Base-by-base conservation (phyloP, 2,888 invertebrate genomes). In the Caenorhabditis imperialis region DNA sequence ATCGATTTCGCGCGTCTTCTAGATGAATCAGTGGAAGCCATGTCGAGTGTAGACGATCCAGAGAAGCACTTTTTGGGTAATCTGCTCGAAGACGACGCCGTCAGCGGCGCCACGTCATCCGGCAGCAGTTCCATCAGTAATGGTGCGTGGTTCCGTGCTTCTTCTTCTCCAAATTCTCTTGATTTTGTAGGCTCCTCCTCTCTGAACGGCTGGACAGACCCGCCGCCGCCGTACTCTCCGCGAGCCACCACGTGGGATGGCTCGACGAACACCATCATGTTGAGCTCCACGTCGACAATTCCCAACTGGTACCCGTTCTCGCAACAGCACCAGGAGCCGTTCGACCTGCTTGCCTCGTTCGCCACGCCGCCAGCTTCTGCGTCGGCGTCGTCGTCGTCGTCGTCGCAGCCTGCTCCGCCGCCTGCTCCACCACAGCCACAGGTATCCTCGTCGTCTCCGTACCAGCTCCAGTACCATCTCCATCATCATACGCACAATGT, bases 1-100 rank as follows among this genome's bases (percentile, higher is more conserved):
- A 16, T 16, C 23, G 12, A n/a, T 25, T 55, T n/a, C 20, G 14
- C 22, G 6, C 42, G 16, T 57, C 47, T 74, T 62, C 1, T 58
- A 74, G 74, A 74, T 74, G 74, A 58, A 33, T 51, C 58, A 47
- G 40, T 63, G n/a, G 50, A 55, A 58, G 51, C 30, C 30, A 74
- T 74, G 74, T 57, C 74, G 42, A 69, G 69, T 62, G 69, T 79
- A n/a, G 81, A 80, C 58, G 80, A 81, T 73, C 75, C 79, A 20
- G 81, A 82, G 60, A 82, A 82, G 45, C 82, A 82, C 33, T 75
- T 82, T 61, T 51, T 81, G 54, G 82, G 82, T n/a, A 81, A 82
- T 72, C 75, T 82, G 47, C 75, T 82, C 20, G 78, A 78, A 54
- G 80, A 78, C 58, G 80, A 80, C 44, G 55, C 78, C 37, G 7